Evolutionary conservation across 2,797 vertebrate genomes (phyloP).

Genomic region (Ibycter americanus): DNA sequence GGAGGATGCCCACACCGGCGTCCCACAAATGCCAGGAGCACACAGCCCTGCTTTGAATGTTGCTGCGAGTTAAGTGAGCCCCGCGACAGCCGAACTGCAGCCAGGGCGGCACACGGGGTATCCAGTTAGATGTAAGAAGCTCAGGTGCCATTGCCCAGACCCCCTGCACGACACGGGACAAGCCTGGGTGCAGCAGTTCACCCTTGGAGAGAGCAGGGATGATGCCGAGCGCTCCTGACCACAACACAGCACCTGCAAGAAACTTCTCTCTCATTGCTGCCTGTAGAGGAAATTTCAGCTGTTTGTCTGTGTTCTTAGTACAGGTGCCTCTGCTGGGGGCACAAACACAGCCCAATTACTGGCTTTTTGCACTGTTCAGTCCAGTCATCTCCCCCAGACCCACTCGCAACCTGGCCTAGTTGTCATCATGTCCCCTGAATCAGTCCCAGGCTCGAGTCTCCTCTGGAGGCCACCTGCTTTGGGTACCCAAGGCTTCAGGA

Average conservation of each 20-base stretch:
- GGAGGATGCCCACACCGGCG: neutral
- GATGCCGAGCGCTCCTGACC: too few species aligned
- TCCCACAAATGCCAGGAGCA: neutral
- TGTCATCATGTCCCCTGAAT: neutral
- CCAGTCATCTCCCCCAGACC: neutral
- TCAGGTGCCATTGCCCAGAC: neutral
- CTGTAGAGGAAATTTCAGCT: neutral
- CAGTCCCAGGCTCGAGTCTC: neutral
- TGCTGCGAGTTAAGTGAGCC: neutral
- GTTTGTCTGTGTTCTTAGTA: neutral
- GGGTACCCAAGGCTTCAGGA: neutral
- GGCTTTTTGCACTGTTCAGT: neutral
- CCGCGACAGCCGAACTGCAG: neutral
- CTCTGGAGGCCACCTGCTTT: neutral
- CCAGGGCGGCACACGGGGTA: neutral
- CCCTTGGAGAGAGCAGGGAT: too few species aligned
- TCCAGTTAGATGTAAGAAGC: neutral
- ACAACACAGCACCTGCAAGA: accelerated
- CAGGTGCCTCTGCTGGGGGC: neutral
- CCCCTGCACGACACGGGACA: too few species aligned
- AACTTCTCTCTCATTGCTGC: neutral
- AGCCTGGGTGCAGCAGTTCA: neutral
- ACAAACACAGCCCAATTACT: neutral
- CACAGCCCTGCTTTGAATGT: neutral
- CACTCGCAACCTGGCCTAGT: neutral